Percentiles rank a stretch among this genome's conserved stretches.
These are phyloP conservation scores for Euzophera pinguis DNA, from an alignment of 2,888 invertebrate species.

Conservation along the genomic window DNA sequence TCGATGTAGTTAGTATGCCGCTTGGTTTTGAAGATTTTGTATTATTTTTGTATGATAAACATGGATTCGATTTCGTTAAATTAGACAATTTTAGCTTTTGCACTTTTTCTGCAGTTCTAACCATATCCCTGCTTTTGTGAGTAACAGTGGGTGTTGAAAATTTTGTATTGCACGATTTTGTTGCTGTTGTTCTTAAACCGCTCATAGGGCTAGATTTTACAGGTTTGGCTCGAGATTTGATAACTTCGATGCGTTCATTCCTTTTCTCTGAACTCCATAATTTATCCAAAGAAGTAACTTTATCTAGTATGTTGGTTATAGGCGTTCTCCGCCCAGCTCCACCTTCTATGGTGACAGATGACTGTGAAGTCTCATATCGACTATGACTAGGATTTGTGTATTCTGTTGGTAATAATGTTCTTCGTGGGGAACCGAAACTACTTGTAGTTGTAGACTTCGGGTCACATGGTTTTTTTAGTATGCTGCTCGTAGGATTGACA, in stretches of 20 bases:
- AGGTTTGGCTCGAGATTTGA: constrained; percentile 50
- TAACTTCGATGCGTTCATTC: constrained; percentile 62
- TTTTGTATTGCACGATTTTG: constrained; percentile 30
- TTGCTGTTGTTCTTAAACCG: constrained; percentile 27
- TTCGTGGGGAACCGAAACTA: constrained; percentile 68
- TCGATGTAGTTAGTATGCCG: constrained; percentile 37
- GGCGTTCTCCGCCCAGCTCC: constrained; percentile 73
- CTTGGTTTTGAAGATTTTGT: constrained; percentile 35
- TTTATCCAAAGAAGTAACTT: constrained; percentile 78
- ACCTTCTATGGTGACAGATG: constrained; percentile 64
- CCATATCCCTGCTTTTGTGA: constrained; percentile 69
- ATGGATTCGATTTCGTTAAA: constrained; percentile 53
- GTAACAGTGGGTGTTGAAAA: constrained; percentile 35
- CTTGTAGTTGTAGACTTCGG: constrained; percentile 54
- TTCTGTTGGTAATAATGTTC: constrained; percentile 65
- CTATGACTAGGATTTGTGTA: constrained; percentile 50
- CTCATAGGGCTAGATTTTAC: constrained; percentile 32
- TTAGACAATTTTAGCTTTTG: constrained; percentile 59
- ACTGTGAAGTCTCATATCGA: constrained; percentile 43
- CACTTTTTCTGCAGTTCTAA: constrained; percentile 68
- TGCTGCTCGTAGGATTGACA: constrained; percentile 28
- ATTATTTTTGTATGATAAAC: constrained; percentile 41
- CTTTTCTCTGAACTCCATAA: constrained; percentile 72
- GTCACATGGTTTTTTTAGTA: constrained; percentile 35
- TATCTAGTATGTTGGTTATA: constrained; percentile 71